phyloP scores from a whole-genome alignment of 2,113 vertebrate genomes.

The Hyla sarda region DNA sequence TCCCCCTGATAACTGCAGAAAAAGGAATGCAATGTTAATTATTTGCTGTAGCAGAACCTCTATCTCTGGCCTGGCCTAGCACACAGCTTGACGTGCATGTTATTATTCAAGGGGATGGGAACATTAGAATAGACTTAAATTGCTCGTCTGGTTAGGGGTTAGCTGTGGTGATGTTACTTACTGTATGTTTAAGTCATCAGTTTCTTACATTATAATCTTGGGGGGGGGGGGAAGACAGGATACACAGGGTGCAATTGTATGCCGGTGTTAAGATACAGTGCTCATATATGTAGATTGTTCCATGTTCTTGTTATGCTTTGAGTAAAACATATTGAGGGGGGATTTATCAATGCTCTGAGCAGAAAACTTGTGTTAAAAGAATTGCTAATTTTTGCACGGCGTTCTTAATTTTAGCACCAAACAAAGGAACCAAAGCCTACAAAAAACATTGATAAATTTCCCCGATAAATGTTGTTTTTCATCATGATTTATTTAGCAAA shows the following conservation, averaged over 20 bases:
- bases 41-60: slow-evolving; percentile 95
- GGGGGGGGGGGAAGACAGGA: no score
- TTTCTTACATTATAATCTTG: not conserved
- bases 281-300: not conserved
- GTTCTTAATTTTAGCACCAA: no score
- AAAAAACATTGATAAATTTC: no score
- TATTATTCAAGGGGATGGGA: slow-evolving; percentile 70
- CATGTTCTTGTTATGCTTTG: not conserved
- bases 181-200: not conserved
- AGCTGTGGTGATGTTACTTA: not conserved
- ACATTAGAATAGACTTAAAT: slow-evolving; percentile 14
- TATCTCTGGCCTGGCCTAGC: slow-evolving; percentile 90
- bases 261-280: no score
- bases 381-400: no score
- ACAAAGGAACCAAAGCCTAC: no score
- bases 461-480: not conserved
- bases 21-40: not conserved
- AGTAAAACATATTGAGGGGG: not conserved
- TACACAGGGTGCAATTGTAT: no score
- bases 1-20: not conserved
- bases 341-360: no score
- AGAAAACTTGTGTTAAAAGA: no score
- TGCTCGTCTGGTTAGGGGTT: not conserved
- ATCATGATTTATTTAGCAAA: not conserved
- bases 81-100: slow-evolving; percentile 94